Base-by-base conservation (phyloP, 2,113 vertebrate species). In the Chaetodon auriga region DNA sequence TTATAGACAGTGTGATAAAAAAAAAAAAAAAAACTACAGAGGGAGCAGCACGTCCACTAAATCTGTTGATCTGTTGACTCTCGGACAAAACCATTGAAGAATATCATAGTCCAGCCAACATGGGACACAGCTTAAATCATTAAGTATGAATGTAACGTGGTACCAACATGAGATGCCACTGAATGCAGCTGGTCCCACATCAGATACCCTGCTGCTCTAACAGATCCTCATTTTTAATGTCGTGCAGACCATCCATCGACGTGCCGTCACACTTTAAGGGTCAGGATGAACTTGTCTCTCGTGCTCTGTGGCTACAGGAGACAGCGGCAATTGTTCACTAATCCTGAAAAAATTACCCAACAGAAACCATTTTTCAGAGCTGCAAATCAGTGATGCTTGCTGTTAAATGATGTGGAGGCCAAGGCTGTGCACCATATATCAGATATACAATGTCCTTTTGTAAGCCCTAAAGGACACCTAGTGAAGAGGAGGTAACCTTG, bases 401-500 rank as follows among this genome's bases (percentile, higher is more conserved):
- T 45, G 64, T 58, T 74, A 73, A 88, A 81, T 14, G 7, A 63
- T 63, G 49, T 30, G 23, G 7, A 69, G 19, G 57, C 46, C n/a
- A 19, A 1, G 0, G 75, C 13, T 66, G 8, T 45, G 12, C 58
- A 55, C 38, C 2, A 48, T 15, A 15, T 21, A 64, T 35, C 49
- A 36, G 48, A 45, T 46, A 8, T 25, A 57, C 58, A 13, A 23
- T 49, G 54, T 58, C 23, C 30, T 65, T 12, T 5, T 30, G 66
- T 46, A 46, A 54, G 43, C 74, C 75, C 60, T 65, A 55, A 70
- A 82, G 84, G 63, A 69, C 64, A 51, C 21, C 51, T 48, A 19
- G 46, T 16, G 18, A 62, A 64, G 81, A 76, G 77, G 53, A 62
- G 41, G 82, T 78, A 88, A 92, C 93, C 92, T 92, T 91, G 79